Percentiles rank a stretch among this genome's conserved stretches.
Evolutionary conservation across 2,113 vertebrate species (phyloP).

Genomic region (Glareola pratincola): DNA sequence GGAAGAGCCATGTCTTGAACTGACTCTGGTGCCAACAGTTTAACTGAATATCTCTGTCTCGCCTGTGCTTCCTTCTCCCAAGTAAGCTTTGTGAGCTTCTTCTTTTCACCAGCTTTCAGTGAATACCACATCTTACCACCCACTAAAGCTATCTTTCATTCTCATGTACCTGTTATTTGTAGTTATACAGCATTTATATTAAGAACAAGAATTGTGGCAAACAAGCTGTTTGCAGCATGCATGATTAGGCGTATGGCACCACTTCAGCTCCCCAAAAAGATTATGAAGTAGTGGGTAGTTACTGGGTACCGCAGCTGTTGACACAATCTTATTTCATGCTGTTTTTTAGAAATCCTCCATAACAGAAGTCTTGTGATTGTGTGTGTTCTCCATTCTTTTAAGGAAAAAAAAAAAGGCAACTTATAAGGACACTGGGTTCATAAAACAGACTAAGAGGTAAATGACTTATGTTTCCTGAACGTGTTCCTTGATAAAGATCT

Average conservation of each 20-base stretch:
- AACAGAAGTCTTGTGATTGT: not conserved
- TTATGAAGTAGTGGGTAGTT: not conserved
- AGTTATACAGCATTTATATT: not conserved
- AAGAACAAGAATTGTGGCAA: not conserved
- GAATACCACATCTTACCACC: not conserved
- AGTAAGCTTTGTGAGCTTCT: not conserved
- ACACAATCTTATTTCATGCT: not conserved
- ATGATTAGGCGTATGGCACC: not conserved
- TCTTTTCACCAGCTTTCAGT: not conserved
- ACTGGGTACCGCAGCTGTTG: not conserved
- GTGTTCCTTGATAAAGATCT: not conserved
- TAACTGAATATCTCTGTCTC: not conserved
- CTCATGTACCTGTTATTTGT: not conserved
- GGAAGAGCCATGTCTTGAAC: not conserved
- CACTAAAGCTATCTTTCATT: not conserved
- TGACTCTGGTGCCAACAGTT: not conserved
- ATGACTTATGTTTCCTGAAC: not conserved
- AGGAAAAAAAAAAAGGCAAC: not conserved
- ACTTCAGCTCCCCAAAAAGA: not conserved
- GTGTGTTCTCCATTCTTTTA: not conserved
- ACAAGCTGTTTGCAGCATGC: not conserved
- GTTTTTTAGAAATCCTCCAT: not conserved
- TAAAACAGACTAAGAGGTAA: not conserved
- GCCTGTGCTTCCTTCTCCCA: not conserved
- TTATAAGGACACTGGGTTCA: not conserved